Evolutionary conservation across 2,113 vertebrate genomes (phyloP).

Genomic region (Dolichallabes microphthalmus): DNA sequence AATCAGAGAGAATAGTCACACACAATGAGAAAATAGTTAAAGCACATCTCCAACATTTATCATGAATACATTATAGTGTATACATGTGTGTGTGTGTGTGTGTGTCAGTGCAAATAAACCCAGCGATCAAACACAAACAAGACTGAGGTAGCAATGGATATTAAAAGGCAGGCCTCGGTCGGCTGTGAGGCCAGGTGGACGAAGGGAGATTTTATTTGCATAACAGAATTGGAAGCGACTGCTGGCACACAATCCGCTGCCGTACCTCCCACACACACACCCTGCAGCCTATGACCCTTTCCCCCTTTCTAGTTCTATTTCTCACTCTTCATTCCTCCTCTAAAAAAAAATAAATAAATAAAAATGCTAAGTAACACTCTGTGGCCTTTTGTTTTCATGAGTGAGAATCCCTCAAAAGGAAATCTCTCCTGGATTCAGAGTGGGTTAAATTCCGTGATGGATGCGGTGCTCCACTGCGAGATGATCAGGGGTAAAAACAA

Average conservation of each 20-base stretch:
- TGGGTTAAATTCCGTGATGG: not conserved
- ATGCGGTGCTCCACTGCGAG: not conserved
- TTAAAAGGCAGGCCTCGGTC: slow-evolving; percentile 52
- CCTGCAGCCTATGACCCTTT: slow-evolving; percentile 35
- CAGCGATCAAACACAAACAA: slow-evolving; percentile 47
- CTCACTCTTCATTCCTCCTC: slow-evolving; percentile 8
- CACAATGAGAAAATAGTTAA: slow-evolving; percentile 29
- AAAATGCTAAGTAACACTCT: not conserved
- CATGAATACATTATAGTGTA: not conserved
- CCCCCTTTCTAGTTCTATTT: not conserved
- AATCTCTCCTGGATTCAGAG: not conserved
- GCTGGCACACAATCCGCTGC: slow-evolving; percentile 31
- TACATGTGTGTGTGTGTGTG: slow-evolving; percentile 2
- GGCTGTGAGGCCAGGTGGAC: slow-evolving; percentile 34
- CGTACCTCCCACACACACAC: slow-evolving; percentile 35
- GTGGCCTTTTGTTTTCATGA: not conserved
- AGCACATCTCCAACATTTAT: slow-evolving; percentile 36
- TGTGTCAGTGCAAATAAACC: slow-evolving; percentile 42
- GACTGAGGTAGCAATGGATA: slow-evolving; percentile 50
- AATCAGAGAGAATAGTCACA: too few species aligned
- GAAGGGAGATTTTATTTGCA: slow-evolving; percentile 52
- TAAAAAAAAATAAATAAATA: not conserved
- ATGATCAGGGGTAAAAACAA: not conserved
- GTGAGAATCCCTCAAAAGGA: slow-evolving; percentile 17
- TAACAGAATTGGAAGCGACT: slow-evolving; percentile 60